Evolutionary conservation across 1,140 invertebrate genomes (phyloP), one percentile per base, ranked within the genome.

Genomic region (Drosophila elegans): DNA sequence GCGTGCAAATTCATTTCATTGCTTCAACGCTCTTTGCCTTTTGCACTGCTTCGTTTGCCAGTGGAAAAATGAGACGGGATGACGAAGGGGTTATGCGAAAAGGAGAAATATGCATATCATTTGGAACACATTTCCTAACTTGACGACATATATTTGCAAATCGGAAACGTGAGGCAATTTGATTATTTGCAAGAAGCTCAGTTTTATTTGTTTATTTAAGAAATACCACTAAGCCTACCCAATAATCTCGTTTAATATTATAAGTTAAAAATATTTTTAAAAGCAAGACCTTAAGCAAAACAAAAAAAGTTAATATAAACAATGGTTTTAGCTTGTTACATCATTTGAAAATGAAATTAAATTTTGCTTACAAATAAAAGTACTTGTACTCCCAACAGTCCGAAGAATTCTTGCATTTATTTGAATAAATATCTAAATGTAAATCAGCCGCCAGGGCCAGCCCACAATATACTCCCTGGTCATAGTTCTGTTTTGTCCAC

Each of bases 1-100:
- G 80, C 84, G 84, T 89, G 84, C 84, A 89, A 88, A 88, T 88
- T 88, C 83, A 83, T 88, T 88, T 90, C 73, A 88, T 88, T 89
- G 83, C 84, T 80, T 67, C 84, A 74, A 73, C 84, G 79, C 83
- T 75, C 81, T 77, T 81, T 64, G 76, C 67, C 61, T 38, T 79
- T 76, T 68, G 61, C 74, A 36, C 10, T 16, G 63, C 27, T 39
- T 49, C 10, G 2, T 25, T 49, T 11, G 57, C 25, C 11, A 11
- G 32, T 16, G 36, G 29, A 52, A 36, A 13, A 38, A 9, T 21
- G 11, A 64, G 52, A 36, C 44, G 13, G 32, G 42, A 55, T 53
- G 51, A 76, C 44, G 25, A 59, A 77, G 63, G 73, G 46, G 72
- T 66, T 66, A 27, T n/a, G 42, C n/a, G 46, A 52, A 38, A 4